Conservation (phyloP, 2,797 vertebrate species). For the Alcedo atthis region DNA sequence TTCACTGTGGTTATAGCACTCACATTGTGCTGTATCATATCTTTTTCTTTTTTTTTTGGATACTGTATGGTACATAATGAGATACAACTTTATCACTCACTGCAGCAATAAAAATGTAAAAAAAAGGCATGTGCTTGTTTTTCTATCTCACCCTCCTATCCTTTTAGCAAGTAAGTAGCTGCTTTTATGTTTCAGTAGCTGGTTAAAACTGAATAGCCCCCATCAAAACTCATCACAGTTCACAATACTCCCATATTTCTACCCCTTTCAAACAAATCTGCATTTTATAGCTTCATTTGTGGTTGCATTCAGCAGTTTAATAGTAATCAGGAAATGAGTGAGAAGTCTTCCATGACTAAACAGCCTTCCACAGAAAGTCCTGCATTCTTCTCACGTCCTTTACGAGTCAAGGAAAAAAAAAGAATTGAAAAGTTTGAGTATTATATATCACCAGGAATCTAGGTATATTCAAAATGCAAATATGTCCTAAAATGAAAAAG, state of each 20-base stretch:
- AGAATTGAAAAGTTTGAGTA: conserved; percentile 32
- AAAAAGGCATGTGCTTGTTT: not conserved
- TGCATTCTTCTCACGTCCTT: conserved; percentile 25
- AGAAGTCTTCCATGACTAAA: conserved; percentile 12
- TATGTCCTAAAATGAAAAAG: conserved; percentile 21
- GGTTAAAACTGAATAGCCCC: conserved; percentile 44
- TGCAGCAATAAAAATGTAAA: conserved; percentile 46
- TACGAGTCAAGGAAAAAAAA: conserved; percentile 4
- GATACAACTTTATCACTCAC: not conserved
- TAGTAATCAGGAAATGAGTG: conserved; percentile 25
- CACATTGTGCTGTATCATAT: not conserved
- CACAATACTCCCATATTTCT: conserved; percentile 4
- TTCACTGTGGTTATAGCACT: not conserved
- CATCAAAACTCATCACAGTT: conserved; percentile 17
- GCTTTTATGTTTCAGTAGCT: not conserved
- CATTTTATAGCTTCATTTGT: conserved; percentile 34
- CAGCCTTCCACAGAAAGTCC: not conserved
- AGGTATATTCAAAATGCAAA: conserved; percentile 46
- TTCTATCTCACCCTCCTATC: not conserved
- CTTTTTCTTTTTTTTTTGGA: not conserved
- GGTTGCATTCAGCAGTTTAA: conserved; percentile 29
- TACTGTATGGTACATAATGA: not conserved
- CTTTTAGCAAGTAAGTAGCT: not conserved
- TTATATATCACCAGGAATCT: conserved; percentile 36
- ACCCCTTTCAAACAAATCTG: conserved; percentile 20